A percentile compares a stretch with the other conserved stretches of the same genome.
These are phyloP conservation scores for Haliclystus octoradiatus DNA, from an alignment of 30 jellyfish, hydroid and myxozoan species.

Conservation along the genomic window DNA sequence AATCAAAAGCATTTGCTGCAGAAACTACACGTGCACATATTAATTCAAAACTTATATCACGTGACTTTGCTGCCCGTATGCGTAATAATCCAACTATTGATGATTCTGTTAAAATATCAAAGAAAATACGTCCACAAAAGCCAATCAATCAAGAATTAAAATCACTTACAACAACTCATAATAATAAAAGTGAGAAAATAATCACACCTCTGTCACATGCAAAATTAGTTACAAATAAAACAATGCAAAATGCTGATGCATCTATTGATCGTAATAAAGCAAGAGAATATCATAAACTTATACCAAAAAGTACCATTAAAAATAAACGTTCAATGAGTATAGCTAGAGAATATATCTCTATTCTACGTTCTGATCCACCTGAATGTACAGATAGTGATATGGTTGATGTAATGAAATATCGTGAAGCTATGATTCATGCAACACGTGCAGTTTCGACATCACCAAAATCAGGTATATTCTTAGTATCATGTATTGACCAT, in stretches of 20 bases:
- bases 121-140: not conserved
- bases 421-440: constrained; percentile 82
- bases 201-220: not conserved
- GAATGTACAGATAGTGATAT: constrained; percentile 92
- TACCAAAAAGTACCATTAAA: constrained; percentile 7
- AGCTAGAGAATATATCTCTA: constrained; percentile 82
- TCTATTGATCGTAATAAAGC: not conserved
- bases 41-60: not conserved
- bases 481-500: constrained; percentile 93
- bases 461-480: constrained; percentile 77
- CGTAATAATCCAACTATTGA: not conserved
- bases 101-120: no score
- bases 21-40: not conserved
- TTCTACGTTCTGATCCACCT: constrained; percentile 98
- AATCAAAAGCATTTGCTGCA: not conserved
- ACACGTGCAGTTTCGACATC: constrained; percentile 50
- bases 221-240: not conserved
- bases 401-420: constrained; percentile 76
- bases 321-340: constrained; percentile 82
- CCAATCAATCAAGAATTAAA: not conserved
- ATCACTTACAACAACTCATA: not conserved
- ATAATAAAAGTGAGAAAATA: not conserved
- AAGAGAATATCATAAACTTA: not conserved
- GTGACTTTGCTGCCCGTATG: not conserved
- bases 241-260: not conserved